Evolutionary conservation across 2,797 vertebrate genomes (phyloP).

Genomic region (Leptodactylus fallax): DNA sequence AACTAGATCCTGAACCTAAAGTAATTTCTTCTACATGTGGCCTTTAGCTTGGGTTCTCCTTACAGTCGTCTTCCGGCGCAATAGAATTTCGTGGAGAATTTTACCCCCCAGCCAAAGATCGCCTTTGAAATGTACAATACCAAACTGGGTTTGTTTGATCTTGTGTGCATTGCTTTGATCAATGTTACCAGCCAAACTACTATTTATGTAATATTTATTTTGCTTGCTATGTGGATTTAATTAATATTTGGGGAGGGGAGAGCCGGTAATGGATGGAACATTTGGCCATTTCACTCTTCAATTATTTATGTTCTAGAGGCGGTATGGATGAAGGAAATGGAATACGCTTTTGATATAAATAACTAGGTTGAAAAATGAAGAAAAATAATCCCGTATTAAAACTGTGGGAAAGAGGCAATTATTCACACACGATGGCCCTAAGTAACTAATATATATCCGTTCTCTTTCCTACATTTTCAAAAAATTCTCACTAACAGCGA

Average conservation of each 20-base stretch:
- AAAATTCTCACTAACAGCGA: too few species aligned
- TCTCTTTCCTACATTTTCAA: background rate
- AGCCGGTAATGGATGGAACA: constrained; percentile 8
- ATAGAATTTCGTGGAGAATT: background rate
- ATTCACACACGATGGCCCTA: background rate
- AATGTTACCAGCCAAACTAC: constrained; percentile 22
- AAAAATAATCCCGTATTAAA: constrained; percentile 9
- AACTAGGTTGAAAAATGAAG: constrained; percentile 28
- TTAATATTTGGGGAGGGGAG: constrained; percentile 24
- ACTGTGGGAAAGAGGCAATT: constrained; percentile 3
- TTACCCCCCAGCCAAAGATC: constrained; percentile 3
- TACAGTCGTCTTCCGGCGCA: background rate
- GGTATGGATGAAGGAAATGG: background rate
- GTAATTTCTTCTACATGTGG: background rate
- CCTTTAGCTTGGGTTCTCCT: background rate
- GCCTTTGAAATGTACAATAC: constrained; percentile 9
- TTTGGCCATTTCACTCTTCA: constrained; percentile 25
- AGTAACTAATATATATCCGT: background rate
- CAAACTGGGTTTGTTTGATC: background rate
- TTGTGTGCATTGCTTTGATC: background rate
- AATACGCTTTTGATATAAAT: constrained; percentile 4
- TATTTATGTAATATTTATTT: constrained; percentile 18
- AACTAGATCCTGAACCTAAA: background rate
- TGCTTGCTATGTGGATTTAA: constrained; percentile 11
- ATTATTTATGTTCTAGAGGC: constrained; percentile 34